Percentiles rank a stretch among this genome's conserved stretches.
phyloP scores from a whole-genome alignment of 2,113 vertebrate species.

The Copsychus sechellarum region DNA sequence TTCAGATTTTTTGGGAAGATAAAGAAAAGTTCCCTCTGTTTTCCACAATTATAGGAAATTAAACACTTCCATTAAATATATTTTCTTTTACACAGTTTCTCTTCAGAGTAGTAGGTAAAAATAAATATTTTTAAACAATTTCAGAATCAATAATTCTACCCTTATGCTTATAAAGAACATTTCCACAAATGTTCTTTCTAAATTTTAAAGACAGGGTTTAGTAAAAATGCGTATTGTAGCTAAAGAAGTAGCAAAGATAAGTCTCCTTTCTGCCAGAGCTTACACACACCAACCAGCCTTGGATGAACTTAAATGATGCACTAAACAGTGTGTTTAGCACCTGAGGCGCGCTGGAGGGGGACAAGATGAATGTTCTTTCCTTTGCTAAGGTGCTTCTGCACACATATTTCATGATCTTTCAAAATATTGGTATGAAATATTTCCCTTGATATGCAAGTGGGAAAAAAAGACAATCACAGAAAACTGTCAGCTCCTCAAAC shows the following conservation, averaged over 20 bases:
- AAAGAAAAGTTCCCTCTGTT: neutral
- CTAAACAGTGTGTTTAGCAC: neutral
- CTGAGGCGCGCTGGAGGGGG: neutral
- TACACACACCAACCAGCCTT: neutral
- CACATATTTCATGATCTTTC: too few species aligned
- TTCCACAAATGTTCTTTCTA: neutral
- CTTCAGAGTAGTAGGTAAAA: neutral
- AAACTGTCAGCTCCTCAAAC: neutral
- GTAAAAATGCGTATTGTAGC: neutral
- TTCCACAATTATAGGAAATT: neutral
- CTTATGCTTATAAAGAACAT: neutral
- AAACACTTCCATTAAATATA: neutral
- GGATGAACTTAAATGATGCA: neutral
- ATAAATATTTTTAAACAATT: neutral
- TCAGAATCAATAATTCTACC: neutral
- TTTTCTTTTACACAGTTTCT: neutral
- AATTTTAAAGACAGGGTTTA: neutral
- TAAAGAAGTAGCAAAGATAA: neutral
- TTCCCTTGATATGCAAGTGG: neutral
- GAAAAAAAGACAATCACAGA: neutral
- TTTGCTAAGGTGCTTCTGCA: neutral
- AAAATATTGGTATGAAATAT: too few species aligned
- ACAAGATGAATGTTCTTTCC: neutral
- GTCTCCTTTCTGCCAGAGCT: neutral
- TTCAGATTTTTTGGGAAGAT: neutral